These are phyloP conservation scores for human (Homo sapiens) DNA, from an alignment of 2,113 vertebrate genomes.

Conservation along the genomic window GRCh38 chr4:158519501-158520000, in stretches of 20 bases:
- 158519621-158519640: background rate
- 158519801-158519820: background rate
- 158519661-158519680: background rate
- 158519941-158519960: background rate
- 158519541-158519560: background rate
- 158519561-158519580: background rate
- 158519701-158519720: slow-evolving; percentile 16
- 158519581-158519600: background rate
- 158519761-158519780: background rate
- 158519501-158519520: background rate
- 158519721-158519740: background rate
- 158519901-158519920: background rate
- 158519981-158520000: background rate
- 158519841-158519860: background rate
- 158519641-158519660: background rate
- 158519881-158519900: background rate
- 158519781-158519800: slow-evolving; percentile 16
- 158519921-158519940: background rate
- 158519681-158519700: background rate
- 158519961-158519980: background rate
- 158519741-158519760: slow-evolving; percentile 35
- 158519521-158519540: background rate
- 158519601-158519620: background rate
- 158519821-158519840: background rate
- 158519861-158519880: background rate